Evolutionary conservation across 2,797 vertebrate species (phyloP), one percentile per base, ranked within the genome.

Genomic region (Helicolenus hilgendorfi): DNA sequence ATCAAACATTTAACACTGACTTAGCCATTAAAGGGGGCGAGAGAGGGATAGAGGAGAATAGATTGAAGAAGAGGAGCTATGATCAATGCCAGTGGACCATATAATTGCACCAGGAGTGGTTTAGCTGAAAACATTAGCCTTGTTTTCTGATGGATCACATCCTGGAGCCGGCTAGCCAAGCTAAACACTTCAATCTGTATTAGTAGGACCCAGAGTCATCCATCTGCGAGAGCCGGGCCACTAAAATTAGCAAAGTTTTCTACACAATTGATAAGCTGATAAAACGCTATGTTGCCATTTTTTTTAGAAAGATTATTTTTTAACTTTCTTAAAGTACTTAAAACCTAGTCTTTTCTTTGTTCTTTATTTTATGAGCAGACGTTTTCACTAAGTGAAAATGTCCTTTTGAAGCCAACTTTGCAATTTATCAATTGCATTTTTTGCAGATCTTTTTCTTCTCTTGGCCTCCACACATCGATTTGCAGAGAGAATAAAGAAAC

Each of bases 61-160:
- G 91, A 92, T 94, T 95, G 92, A 92, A 91, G 94, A 93, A 93
- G 91, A 98, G 98, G 97, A 98, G 98, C 98, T 98, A 98, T 99
- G 98, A 99, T 99, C 98, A 99, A 97, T 98, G 97, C 97, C 98
- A 98, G 96, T 99, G 98, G 98, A 99, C 98, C 99, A 98, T 99
- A 98, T 99, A 99, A 99, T 99, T 99, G 98, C 98, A 98, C 97
- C 95, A 98, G 98, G 98, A 98, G 98, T 98, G 98, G 97, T 98
- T 98, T 98, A 98, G 98, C 98, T 98, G 98, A 98, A 98, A 98
- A 94, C 98, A 98, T 98, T 98, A 98, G 98, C 98, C 97, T 96
- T 97, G 96, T 98, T 98, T 95, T 98, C 98, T 98, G 98, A 99
- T 98, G 98, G 98, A 97, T 98, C 98, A 98, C 98, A 97, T 96